Evolutionary conservation across 1,140 invertebrate species (phyloP).

Genomic region (Apis florea): DNA sequence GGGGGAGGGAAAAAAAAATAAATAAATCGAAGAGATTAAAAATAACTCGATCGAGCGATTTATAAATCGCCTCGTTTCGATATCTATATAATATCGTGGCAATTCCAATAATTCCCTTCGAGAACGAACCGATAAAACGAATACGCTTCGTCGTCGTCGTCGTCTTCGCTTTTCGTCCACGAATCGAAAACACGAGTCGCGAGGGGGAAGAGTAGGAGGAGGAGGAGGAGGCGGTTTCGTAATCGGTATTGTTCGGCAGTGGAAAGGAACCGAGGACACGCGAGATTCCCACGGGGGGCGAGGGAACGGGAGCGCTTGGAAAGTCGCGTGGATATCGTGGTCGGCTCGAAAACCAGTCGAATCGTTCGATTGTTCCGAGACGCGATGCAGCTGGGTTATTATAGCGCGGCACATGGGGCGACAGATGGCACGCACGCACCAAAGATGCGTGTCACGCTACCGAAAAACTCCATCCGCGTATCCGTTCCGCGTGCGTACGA

Average conservation of each 20-base stretch:
- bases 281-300: constrained; percentile 34
- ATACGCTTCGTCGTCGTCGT: too few species aligned
- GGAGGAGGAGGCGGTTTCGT: constrained; percentile 27
- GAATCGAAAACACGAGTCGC: constrained; percentile 7
- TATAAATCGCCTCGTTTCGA: too few species aligned
- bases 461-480: constrained; percentile 14
- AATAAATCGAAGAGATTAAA: background rate
- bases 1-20: too few species aligned
- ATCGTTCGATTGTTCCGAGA: constrained; percentile 22
- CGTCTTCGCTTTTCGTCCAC: too few species aligned
- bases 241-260: constrained; percentile 51
- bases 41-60: too few species aligned
- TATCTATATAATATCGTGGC: too few species aligned
- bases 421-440: constrained; percentile 73
- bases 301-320: constrained; percentile 5
- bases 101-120: too few species aligned
- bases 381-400: background rate
- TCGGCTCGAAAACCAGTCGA: constrained; percentile 9
- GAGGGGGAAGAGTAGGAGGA: background rate
- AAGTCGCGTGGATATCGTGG: constrained; percentile 4
- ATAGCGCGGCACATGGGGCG: constrained; percentile 69
- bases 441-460: constrained; percentile 20
- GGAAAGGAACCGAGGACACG: constrained; percentile 53
- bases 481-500: constrained; percentile 6
- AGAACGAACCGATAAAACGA: too few species aligned